phyloP scores from a whole-genome alignment of 2,888 invertebrate species.

The Trimorus sp. region DNA sequence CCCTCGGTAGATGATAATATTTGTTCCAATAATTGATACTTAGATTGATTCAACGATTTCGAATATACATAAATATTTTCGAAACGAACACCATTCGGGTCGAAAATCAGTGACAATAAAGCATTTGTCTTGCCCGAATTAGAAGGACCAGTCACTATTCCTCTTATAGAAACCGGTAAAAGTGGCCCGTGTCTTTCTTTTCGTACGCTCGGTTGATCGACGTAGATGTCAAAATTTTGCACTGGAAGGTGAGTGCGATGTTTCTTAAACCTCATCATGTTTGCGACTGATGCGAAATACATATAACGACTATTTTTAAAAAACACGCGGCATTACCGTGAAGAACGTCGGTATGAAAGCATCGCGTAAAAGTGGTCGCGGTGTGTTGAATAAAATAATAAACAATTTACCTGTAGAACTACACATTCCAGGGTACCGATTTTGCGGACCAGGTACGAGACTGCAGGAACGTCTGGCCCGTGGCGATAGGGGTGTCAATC shows the following conservation, averaged over 20 bases:
- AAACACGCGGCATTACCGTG: no score
- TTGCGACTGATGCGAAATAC: not conserved
- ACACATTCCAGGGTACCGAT: constrained; percentile 45
- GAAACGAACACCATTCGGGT: constrained; percentile 3
- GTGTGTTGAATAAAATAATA: constrained; percentile 25
- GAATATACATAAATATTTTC: constrained; percentile 15
- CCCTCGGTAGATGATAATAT: not conserved
- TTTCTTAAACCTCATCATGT: constrained; percentile 19
- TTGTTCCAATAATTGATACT: not conserved
- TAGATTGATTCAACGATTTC: constrained; percentile 8
- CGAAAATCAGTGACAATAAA: not conserved
- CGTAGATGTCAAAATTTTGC: no score
- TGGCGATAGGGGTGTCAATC: constrained; percentile 70
- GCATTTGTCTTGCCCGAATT: not conserved
- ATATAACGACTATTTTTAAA: not conserved
- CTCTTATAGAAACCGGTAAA: not conserved
- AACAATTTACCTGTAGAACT: constrained; percentile 62
- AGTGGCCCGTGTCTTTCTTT: no score
- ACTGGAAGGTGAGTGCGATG: no score
- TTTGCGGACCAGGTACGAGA: constrained; percentile 30
- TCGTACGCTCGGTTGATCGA: no score
- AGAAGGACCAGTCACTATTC: not conserved
- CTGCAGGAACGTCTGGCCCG: constrained; percentile 62
- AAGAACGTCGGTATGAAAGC: not conserved
- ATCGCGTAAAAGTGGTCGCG: no score